Evolutionary conservation across 2,888 invertebrate species (phyloP), one percentile per base, ranked within the genome.

Genomic region (Blastobasis lacticolella): DNA sequence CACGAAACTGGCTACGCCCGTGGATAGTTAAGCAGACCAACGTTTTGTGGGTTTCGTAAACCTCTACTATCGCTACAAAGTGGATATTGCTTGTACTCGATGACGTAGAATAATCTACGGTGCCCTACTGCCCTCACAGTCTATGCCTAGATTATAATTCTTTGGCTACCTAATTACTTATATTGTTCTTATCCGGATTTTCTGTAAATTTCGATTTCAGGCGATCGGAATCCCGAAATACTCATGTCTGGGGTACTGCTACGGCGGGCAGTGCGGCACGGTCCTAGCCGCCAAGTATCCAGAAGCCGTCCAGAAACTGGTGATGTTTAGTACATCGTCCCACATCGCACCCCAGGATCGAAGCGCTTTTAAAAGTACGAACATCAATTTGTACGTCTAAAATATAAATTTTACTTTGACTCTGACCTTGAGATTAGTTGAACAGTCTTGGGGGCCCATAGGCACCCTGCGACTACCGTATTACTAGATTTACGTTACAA

Each of bases 221-320:
- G 71, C 75, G 46, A 68, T 95, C 3, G 89, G 90, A 1, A 78
- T 90, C 45, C 62, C 82, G 0, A 89, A 90, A 59, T 94, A 90
- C 73, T 94, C 94, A 0, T 66, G 94, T 9, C 64, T 95, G 40
- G 95, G 95, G 0, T 95, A 95, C 94, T 94, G 94, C 73, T 94
- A 94, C 78, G 95, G 95, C 10, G 95, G 94, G 0, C 93, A 92
- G 46, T 91, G 93, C 0, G 91, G 90, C 4, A 73, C 95, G 53
- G 90, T 95, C 23, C 60, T 93, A 7, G 91, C 94, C 3, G 91
- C 91, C 0, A 87, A 87, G 41, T 87, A 91, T 77, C 90, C 91
- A 0, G 77, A 90, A 1, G 74, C 75, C 36, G 83, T 95, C 1
- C 80, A 90, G 6, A 94, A 92, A 67, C 70, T 94, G 49, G 89